A percentile compares a stretch with the other conserved stretches of the same genome.
Conservation (phyloP, 2,113 vertebrate species). For the Indicator maculatus region DNA sequence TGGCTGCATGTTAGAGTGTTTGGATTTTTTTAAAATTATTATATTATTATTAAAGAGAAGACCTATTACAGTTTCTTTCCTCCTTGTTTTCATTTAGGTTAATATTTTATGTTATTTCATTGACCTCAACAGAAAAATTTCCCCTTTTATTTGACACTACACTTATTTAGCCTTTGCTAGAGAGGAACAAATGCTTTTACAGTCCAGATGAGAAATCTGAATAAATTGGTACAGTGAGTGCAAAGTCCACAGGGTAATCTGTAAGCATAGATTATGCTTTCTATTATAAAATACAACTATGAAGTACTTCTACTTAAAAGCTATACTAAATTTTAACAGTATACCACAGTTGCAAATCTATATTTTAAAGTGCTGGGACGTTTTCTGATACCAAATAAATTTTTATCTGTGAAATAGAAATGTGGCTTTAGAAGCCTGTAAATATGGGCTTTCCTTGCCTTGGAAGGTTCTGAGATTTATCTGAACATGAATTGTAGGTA, state of each 20-base stretch:
- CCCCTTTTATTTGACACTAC: constrained; percentile 13
- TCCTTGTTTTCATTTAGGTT: neutral
- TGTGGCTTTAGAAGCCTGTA: constrained; percentile 19
- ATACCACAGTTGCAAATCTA: constrained; percentile 6
- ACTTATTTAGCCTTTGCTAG: constrained; percentile 55
- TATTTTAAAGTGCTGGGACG: constrained; percentile 49
- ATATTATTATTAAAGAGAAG: neutral
- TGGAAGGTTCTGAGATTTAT: constrained; percentile 29
- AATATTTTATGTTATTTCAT: neutral
- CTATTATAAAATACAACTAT: constrained; percentile 60
- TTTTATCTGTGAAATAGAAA: constrained; percentile 57
- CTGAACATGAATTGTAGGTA: constrained; percentile 18
- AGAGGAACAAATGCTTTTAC: constrained; percentile 28
- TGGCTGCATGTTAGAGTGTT: neutral
- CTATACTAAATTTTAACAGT: constrained; percentile 64
- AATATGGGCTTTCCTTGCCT: constrained; percentile 15
- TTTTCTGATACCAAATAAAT: constrained; percentile 45
- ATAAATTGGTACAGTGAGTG: constrained; percentile 15
- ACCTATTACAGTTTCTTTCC: neutral
- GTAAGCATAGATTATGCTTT: constrained; percentile 55
- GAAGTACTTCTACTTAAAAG: constrained; percentile 59
- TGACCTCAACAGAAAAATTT: neutral
- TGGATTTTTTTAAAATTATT: neutral
- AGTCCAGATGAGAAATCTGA: constrained; percentile 41
- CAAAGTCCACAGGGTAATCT: constrained; percentile 51